Evolutionary conservation across 2,888 invertebrate genomes (phyloP), one percentile per base, ranked within the genome.

Genomic region (Eupithecia pulchellata): DNA sequence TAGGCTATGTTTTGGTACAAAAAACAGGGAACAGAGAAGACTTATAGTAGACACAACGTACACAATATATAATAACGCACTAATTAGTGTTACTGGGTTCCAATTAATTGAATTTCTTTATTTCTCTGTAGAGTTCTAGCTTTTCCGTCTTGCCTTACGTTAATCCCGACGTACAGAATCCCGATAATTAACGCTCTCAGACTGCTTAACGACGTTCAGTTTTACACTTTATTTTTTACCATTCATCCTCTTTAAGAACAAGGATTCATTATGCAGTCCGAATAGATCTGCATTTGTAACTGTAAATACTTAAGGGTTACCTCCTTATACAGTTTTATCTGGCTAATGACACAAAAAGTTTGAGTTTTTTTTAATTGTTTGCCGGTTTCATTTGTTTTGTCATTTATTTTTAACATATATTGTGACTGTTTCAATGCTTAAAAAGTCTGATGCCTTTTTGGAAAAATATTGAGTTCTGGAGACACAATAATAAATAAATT

Each of bases 181-280:
- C 73, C 74, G 79, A 82, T 87, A 87, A 88, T 87, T 86, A 86
- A 84, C 83, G 82, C 68, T 79, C 79, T 79, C 75, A 79, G 80
- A 78, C 79, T 78, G 73, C 79, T 81, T 82, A 81, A 84, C 81
- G 79, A 80, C 80, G 82, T 83, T 81, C 82, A 80, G 78, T 81
- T 78, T 74, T 78, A 74, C 77, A 73, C 76, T 76, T 78, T 75
- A 77, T 79, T 82, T 80, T 80, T 81, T 79, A 65, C 76, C 78
- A 78, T 79, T 82, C 77, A 77, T 82, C 77, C 79, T 67, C 77
- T 79, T 77, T 75, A 77, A 73, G 80, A 70, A 67, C 69, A 77
- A 72, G 72, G 81, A 82, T 82, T 84, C 79, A 82, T 82, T 69
- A 80, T 81, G 72, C 72, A 73, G 78, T 76, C 81, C 66, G 75